Conservation (phyloP, 2,888 invertebrate genomes). For the Nudaria mundana region DNA sequence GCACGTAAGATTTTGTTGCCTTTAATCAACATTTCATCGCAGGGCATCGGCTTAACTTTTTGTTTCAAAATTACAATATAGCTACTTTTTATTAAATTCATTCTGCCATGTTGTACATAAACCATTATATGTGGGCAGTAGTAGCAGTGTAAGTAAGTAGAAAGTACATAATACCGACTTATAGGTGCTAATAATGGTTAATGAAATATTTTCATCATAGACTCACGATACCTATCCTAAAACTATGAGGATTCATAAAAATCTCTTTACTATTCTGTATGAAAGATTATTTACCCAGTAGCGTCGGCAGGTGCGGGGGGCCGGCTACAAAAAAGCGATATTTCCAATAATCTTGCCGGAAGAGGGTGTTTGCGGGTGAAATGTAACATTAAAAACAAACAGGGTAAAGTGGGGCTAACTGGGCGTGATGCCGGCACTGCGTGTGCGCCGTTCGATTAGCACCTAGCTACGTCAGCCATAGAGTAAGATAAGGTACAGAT, state of each 20-base stretch:
- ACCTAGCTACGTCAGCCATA: conserved; percentile 47
- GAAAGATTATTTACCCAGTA: conserved; percentile 38
- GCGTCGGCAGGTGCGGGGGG: conserved; percentile 51
- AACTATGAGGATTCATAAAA: background rate
- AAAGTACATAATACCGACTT: too few species aligned
- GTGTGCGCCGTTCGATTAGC: conserved; percentile 65
- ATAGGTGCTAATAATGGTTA: too few species aligned
- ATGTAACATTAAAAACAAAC: conserved; percentile 68
- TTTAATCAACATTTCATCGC: too few species aligned
- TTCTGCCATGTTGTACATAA: too few species aligned
- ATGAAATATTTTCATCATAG: too few species aligned
- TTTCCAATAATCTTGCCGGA: conserved; percentile 72
- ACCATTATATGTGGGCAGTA: too few species aligned
- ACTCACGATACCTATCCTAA: too few species aligned
- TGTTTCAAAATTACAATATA: too few species aligned
- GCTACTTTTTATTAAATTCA: too few species aligned
- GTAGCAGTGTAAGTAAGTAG: too few species aligned
- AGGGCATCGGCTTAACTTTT: too few species aligned
- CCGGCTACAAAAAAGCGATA: conserved; percentile 60
- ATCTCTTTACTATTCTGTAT: background rate
- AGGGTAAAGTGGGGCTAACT: conserved; percentile 70
- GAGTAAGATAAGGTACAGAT: conserved; percentile 38
- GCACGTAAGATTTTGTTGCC: too few species aligned
- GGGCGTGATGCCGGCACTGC: conserved; percentile 44
- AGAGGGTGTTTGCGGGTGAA: conserved; percentile 69